Conservation (phyloP, 2,113 vertebrate species). For the Hyaena hyaena region DNA sequence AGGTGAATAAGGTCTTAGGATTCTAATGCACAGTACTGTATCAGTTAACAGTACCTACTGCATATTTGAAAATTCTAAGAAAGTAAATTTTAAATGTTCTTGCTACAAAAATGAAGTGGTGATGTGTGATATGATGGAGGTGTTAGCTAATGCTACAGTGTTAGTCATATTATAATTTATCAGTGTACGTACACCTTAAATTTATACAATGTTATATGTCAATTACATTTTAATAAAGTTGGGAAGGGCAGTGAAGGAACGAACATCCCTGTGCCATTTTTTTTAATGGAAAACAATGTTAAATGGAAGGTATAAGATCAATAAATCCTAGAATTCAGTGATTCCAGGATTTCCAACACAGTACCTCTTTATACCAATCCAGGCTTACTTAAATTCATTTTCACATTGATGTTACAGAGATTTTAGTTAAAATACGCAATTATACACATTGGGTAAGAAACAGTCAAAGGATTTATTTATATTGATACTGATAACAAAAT, state of each 20-base stretch:
- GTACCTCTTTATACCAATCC: neutral
- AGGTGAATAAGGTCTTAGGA: neutral
- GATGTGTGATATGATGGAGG: neutral
- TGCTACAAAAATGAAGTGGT: neutral
- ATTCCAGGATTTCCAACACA: conserved; percentile 18
- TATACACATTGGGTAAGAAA: neutral
- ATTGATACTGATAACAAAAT: neutral
- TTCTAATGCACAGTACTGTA: neutral
- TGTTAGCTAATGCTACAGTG: neutral
- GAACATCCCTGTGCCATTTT: neutral
- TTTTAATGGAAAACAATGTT: conserved; percentile 8
- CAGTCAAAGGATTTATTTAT: neutral
- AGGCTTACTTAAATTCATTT: conserved; percentile 35
- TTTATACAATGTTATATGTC: neutral
- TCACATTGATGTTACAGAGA: neutral
- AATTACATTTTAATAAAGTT: neutral
- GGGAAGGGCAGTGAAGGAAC: neutral
- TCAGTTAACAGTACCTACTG: neutral
- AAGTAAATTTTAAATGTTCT: neutral
- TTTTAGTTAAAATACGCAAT: conserved; percentile 36
- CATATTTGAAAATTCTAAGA: neutral
- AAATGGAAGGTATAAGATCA: conserved; percentile 9
- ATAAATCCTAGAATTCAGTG: neutral
- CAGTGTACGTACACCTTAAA: neutral
- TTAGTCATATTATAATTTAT: neutral